Evolutionary conservation across 1,140 invertebrate species (phyloP).

Genomic region (Neodiprion virginianus): DNA sequence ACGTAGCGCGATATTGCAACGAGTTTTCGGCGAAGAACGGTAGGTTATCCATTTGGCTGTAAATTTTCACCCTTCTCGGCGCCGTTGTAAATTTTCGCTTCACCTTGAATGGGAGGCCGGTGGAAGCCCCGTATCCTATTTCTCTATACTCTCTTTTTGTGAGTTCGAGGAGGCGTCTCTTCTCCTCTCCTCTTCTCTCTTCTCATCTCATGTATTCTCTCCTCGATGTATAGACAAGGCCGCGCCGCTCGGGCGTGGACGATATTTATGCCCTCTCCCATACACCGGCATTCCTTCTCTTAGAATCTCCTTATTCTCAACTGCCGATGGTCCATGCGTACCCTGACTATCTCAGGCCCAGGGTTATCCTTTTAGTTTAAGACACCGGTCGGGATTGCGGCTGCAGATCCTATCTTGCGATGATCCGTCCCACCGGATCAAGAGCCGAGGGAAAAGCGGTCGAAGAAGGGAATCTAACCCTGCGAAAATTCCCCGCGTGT

Average conservation of each 20-base stretch:
- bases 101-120: constrained; percentile 33
- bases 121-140: constrained; percentile 22
- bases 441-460: no score
- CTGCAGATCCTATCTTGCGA: background rate
- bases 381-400: background rate
- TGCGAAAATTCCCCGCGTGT: no score
- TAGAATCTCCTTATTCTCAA: background rate
- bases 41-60: constrained; percentile 31
- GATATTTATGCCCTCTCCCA: constrained; percentile 38
- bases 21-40: background rate
- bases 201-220: background rate
- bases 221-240: background rate
- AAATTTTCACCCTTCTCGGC: constrained; percentile 52
- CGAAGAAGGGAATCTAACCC: no score
- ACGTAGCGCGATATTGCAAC: background rate
- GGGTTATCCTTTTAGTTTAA: background rate
- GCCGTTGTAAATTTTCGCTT: constrained; percentile 46
- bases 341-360: background rate
- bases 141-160: background rate
- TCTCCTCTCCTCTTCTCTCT: background rate
- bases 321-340: background rate
- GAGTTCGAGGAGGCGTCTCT: background rate
- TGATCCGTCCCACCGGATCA: no score
- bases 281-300: background rate
- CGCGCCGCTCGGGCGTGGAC: constrained; percentile 29